Evolutionary conservation across 2,888 invertebrate genomes (phyloP), one percentile per base, ranked within the genome.

Genomic region (Drosophila acutilabella): DNA sequence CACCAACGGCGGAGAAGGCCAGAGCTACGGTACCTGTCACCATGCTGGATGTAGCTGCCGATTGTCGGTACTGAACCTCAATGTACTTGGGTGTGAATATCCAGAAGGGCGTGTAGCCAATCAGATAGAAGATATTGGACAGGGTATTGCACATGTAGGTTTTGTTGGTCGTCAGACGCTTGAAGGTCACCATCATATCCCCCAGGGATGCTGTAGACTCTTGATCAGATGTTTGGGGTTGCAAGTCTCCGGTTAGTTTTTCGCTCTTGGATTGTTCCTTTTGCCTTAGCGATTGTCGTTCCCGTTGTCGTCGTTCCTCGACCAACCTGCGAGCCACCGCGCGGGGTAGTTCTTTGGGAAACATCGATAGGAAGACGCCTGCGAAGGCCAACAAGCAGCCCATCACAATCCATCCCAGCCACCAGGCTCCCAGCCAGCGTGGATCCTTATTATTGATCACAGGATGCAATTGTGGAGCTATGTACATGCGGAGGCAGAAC

Each of bases 351-450:
- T 95, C 94, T 80, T 95, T 94, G 0, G 96, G 96, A 77, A 96
- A 96, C 64, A 96, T 92, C 0, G 95, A 94, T 16, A 96, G 89
- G 3, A 96, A 92, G 1, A 91, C 93, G 0, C 95, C 94, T 10
- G 95, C 94, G 7, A 95, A 70, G 44, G 94, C 93, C 16, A 95
- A 92, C 2, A 95, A 90, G 0, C 93, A 90, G 13, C 94, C 95
- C 44, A 95, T 91, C 14, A 96, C 93, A 20, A 95, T 92, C 95
- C 95, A 96, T 1, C 96, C 96, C 48, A 96, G 88, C 96, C 96
- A 96, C 96, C 96, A 96, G n/a, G 96, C 96, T 0, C 96, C 96
- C 45, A 96, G 92, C 96, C 96, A 96, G 75, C 96, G 93, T 0
- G 96, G 96, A 92, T 96, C 96, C 60, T 93, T 93, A 65, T 93